Evolutionary conservation across 1,140 invertebrate genomes (phyloP).

Genomic region (Papilio glaucus): DNA sequence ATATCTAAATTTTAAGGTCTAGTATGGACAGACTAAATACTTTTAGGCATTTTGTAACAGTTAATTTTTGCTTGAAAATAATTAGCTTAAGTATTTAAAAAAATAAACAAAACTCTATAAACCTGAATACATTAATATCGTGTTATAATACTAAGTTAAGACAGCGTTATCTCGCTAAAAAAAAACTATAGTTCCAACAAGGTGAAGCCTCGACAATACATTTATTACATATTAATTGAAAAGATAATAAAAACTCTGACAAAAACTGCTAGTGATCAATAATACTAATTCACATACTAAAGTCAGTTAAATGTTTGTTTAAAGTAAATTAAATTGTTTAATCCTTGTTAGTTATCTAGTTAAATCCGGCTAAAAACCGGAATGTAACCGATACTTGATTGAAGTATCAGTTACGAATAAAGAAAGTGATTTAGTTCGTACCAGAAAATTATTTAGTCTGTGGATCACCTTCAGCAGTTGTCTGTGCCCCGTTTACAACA

Average conservation of each 20-base stretch:
- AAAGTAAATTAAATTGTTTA: neutral
- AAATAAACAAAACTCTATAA: too few relatives aligned
- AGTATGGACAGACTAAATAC: too few relatives aligned
- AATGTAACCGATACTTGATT: neutral
- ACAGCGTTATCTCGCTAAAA: too few relatives aligned
- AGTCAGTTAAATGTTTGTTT: neutral
- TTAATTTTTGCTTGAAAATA: too few relatives aligned
- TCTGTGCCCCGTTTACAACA: conserved; percentile 3
- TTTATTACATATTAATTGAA: neutral
- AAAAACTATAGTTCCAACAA: neutral
- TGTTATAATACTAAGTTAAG: too few relatives aligned
- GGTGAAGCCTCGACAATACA: conserved; percentile 1
- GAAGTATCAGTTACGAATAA: conserved; percentile 18
- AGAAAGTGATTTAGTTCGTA: neutral
- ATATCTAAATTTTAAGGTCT: too few relatives aligned
- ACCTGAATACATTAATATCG: too few relatives aligned
- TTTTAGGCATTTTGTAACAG: too few relatives aligned
- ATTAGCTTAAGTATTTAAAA: too few relatives aligned
- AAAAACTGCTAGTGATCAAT: neutral
- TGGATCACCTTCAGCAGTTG: neutral
- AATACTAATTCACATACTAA: neutral
- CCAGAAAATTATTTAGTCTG: neutral
- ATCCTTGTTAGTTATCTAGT: neutral
- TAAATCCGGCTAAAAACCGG: conserved; percentile 28
- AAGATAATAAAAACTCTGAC: neutral